Evolutionary conservation across 2,113 vertebrate genomes (phyloP).

Genomic region (Salvelinus sp.): DNA sequence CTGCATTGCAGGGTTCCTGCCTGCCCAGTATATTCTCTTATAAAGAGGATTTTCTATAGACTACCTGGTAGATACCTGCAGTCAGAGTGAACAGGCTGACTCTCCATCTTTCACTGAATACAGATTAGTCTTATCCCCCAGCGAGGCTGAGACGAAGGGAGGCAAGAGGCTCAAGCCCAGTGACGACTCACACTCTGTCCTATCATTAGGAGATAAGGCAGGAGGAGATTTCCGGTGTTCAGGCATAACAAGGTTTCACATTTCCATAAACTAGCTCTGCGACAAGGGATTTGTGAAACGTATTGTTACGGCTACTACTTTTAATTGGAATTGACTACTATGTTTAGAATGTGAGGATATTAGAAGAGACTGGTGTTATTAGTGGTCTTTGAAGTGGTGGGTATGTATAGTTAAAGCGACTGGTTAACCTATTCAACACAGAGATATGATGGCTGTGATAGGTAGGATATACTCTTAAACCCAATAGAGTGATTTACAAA

Average conservation of each 20-base stretch:
- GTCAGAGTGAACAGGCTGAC: conserved; percentile 9
- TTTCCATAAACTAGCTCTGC: conserved; percentile 30
- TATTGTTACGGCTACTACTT: conserved; percentile 3
- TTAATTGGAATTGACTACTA: conserved; percentile 26
- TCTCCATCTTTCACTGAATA: conserved; percentile 6
- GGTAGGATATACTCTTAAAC: not conserved
- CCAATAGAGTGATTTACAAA: not conserved
- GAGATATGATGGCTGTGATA: not conserved
- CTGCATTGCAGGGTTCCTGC: conserved; percentile 3
- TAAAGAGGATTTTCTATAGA: not conserved
- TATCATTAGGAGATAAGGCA: conserved; percentile 22
- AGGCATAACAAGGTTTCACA: conserved; percentile 20
- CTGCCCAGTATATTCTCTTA: not conserved
- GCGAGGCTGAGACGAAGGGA: not conserved
- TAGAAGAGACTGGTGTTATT: not conserved
- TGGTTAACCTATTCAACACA: not conserved
- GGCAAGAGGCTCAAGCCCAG: not conserved
- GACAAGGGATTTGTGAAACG: conserved; percentile 29
- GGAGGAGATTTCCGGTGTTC: conserved; percentile 12
- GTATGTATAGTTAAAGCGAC: not conserved
- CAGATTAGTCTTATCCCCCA: conserved; percentile 11
- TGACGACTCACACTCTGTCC: conserved; percentile 15
- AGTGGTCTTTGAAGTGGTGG: not conserved
- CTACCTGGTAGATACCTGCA: not conserved
- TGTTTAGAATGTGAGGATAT: conserved; percentile 21